phyloP scores from a whole-genome alignment of 2,797 vertebrate species.

The Ciconia nigra region DNA sequence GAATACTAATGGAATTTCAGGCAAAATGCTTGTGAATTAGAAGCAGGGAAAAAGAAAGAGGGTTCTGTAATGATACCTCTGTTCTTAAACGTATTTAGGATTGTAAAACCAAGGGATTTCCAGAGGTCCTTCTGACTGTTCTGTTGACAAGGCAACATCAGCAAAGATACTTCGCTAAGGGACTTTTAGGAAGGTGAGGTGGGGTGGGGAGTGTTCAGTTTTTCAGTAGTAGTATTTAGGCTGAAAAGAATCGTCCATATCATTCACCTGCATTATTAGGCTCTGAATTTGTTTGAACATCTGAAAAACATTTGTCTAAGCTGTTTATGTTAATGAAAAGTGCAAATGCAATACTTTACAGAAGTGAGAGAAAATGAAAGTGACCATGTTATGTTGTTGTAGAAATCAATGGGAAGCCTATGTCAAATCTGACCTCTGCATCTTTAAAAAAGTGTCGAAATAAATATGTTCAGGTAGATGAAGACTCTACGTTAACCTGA shows the following conservation, averaged over 20 bases:
- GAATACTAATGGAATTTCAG: not conserved
- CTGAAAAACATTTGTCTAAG: not conserved
- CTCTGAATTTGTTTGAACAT: not conserved
- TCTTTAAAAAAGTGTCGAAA: not conserved
- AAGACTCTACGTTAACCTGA: not conserved
- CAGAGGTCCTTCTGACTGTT: not conserved
- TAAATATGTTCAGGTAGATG: not conserved
- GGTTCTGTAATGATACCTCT: not conserved
- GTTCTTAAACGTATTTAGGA: not conserved
- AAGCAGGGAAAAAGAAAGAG: not conserved
- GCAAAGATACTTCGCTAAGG: not conserved
- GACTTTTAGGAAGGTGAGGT: not conserved
- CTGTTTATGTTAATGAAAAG: not conserved
- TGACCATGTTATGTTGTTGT: not conserved
- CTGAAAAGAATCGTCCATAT: not conserved
- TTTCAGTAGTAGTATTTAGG: not conserved
- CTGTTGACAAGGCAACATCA: not conserved
- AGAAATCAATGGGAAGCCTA: not conserved
- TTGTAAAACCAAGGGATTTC: not conserved
- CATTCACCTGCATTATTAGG: not conserved
- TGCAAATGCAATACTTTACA: not conserved
- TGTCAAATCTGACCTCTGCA: not conserved
- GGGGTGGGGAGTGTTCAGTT: not conserved
- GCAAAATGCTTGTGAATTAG: not conserved
- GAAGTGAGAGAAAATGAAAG: not conserved